These are phyloP conservation scores for Halocaridina rubra DNA, from an alignment of 2,888 invertebrate species.

Conservation along the genomic window DNA sequence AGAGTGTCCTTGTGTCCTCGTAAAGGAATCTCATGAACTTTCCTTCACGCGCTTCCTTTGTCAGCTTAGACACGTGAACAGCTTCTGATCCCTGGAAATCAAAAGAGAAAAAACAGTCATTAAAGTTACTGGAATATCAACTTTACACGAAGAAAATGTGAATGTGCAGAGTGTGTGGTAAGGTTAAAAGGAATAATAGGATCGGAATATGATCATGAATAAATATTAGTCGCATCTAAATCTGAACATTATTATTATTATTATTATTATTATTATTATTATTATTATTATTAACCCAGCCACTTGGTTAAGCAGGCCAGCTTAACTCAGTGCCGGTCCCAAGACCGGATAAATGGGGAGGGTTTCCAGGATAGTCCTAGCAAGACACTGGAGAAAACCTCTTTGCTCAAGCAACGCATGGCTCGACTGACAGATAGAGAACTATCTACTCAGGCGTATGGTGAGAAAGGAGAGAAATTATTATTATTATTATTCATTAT, in stretches of 20 bases:
- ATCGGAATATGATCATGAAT: too few relatives aligned
- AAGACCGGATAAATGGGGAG: too few relatives aligned
- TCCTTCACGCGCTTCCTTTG: slow-evolving; percentile 64
- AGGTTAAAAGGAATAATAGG: too few relatives aligned
- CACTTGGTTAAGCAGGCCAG: too few relatives aligned
- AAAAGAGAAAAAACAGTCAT: neutral
- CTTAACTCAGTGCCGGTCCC: too few relatives aligned
- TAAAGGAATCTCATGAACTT: slow-evolving; percentile 74
- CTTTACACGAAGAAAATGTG: neutral
- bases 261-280: neutral
- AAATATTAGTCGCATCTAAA: neutral
- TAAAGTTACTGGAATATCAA: neutral
- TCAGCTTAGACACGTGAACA: slow-evolving; percentile 55
- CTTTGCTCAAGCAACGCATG: too few relatives aligned
- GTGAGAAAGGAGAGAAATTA: too few relatives aligned
- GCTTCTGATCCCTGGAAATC: slow-evolving; percentile 52
- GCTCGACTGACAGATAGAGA: neutral
- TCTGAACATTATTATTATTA: neutral
- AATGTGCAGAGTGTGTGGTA: neutral
- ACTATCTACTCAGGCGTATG: too few relatives aligned
- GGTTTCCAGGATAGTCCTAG: too few relatives aligned
- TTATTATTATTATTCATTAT: too few relatives aligned
- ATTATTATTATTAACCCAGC: too few relatives aligned
- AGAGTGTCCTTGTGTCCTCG: slow-evolving; percentile 89
- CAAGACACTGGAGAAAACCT: too few relatives aligned